Evolutionary conservation across 2,888 invertebrate species (phyloP).

Genomic region (Brenthis hecate): DNA sequence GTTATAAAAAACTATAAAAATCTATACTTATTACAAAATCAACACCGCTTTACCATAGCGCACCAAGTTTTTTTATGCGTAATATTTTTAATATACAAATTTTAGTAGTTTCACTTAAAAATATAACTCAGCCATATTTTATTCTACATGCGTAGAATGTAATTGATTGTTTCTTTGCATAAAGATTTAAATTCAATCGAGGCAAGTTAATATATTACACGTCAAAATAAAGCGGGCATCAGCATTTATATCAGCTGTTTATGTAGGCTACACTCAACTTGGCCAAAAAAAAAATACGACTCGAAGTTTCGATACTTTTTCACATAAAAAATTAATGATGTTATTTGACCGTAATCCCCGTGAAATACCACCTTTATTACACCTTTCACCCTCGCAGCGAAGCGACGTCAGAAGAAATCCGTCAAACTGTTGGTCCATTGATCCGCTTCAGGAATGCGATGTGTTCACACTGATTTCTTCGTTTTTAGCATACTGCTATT

Average conservation of each 20-base stretch:
- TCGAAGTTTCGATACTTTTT: slow-evolving; percentile 26
- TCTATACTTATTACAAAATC: no score
- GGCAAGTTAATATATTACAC: background rate
- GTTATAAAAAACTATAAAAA: no score
- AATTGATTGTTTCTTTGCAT: background rate
- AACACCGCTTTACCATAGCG: no score
- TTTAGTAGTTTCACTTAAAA: no score
- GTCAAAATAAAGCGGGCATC: background rate
- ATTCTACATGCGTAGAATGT: no score
- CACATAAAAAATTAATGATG: slow-evolving; percentile 43
- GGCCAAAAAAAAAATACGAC: slow-evolving; percentile 26
- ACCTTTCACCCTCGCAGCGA: slow-evolving; percentile 45
- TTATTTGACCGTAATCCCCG: slow-evolving; percentile 41
- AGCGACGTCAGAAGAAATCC: slow-evolving; percentile 50
- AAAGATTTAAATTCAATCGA: background rate
- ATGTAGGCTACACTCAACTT: slow-evolving; percentile 2
- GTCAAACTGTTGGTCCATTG: slow-evolving; percentile 46
- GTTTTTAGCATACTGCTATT: no score
- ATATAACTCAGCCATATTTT: no score
- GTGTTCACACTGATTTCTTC: background rate
- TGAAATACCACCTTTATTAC: slow-evolving; percentile 43
- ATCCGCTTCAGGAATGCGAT: slow-evolving; percentile 49
- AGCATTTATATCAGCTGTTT: slow-evolving; percentile 3
- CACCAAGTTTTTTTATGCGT: no score
- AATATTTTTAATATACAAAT: no score